Conservation (phyloP, 2,113 vertebrate species). For the Oryzias woworae region DNA sequence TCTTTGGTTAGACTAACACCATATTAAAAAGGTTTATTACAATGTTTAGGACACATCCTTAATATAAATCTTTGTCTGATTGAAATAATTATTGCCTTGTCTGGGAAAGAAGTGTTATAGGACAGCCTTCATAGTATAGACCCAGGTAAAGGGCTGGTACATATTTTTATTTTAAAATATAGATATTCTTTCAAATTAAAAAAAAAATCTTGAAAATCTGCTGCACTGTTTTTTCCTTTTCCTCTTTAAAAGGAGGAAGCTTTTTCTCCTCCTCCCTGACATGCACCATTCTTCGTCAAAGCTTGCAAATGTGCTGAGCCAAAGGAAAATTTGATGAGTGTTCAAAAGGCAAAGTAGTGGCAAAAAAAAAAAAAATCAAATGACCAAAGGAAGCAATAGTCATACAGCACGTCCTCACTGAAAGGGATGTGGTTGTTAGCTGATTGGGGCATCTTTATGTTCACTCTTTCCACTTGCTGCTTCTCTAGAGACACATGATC, state of each 20-base stretch:
- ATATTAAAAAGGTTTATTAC: constrained; percentile 69
- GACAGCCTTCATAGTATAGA: neutral
- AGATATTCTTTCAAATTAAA: constrained; percentile 29
- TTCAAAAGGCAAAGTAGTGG: constrained; percentile 59
- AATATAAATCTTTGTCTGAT: constrained; percentile 59
- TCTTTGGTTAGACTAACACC: constrained; percentile 68
- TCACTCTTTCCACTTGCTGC: constrained; percentile 56
- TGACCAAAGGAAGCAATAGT: constrained; percentile 75
- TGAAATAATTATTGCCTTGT: constrained; percentile 33
- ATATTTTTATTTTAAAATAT: constrained; percentile 24
- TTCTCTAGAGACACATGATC: constrained; percentile 50
- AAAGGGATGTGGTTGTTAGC: constrained; percentile 59
- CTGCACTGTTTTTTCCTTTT: constrained; percentile 57
- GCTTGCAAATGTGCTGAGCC: constrained; percentile 73
- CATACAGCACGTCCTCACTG: constrained; percentile 60
- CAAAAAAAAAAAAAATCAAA: constrained; percentile 49
- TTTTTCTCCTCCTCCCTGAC: constrained; percentile 6
- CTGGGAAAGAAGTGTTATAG: constrained; percentile 20
- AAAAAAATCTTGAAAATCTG: constrained; percentile 44
- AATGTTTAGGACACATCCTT: constrained; percentile 46
- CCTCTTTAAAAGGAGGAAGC: constrained; percentile 74
- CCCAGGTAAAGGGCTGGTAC: neutral
- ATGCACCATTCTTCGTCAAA: constrained; percentile 16
- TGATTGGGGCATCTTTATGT: constrained; percentile 53
- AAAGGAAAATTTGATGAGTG: constrained; percentile 73